phyloP scores from a whole-genome alignment of 2,113 vertebrate genomes.

The Anolis sagrei region DNA sequence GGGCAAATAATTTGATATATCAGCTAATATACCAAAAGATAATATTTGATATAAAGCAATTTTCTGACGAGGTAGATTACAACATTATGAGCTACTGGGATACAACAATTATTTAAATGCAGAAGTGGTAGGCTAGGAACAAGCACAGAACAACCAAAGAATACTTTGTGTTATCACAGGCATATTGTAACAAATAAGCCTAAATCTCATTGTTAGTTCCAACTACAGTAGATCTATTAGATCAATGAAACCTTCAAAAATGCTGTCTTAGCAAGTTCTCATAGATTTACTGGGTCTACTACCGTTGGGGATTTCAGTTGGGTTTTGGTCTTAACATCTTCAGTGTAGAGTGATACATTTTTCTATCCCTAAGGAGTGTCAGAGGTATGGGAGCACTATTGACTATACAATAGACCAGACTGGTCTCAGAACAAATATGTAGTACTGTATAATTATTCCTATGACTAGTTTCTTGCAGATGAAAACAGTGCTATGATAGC shows the following conservation, averaged over 20 bases:
- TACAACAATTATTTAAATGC: not conserved
- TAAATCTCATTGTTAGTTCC: too few species aligned
- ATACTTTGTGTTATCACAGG: too few species aligned
- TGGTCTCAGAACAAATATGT: not conserved
- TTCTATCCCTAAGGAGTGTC: not conserved
- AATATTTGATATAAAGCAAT: not conserved
- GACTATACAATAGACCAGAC: not conserved
- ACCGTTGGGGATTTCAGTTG: too few species aligned
- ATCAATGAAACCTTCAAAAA: too few species aligned
- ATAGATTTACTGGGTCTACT: too few species aligned
- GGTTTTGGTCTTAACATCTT: too few species aligned
- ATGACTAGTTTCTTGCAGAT: not conserved
- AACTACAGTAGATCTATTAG: too few species aligned
- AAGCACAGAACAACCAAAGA: not conserved
- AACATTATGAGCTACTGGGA: not conserved
- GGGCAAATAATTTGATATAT: not conserved
- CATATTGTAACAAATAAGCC: too few species aligned
- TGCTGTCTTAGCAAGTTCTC: too few species aligned
- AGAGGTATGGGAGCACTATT: not conserved
- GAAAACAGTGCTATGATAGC: not conserved
- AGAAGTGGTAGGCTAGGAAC: not conserved
- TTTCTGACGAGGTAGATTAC: not conserved
- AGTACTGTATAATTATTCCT: not conserved
- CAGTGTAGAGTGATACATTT: not conserved
- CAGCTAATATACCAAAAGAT: not conserved